Evolutionary conservation across 2,113 vertebrate genomes (phyloP), one percentile per base, ranked within the genome.

Genomic region (Callipepla squamata): DNA sequence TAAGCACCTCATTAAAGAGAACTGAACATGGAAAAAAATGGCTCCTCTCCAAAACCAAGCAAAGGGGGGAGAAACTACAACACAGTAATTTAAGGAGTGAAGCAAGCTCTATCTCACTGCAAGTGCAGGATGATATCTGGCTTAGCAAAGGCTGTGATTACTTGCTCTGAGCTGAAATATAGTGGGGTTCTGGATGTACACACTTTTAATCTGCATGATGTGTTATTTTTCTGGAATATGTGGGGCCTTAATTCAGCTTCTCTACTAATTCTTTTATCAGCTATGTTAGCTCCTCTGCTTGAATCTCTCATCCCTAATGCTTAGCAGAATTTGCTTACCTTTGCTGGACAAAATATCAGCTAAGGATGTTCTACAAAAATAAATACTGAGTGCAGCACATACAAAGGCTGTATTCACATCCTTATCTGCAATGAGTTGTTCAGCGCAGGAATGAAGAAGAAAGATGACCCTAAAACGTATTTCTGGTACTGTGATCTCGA

Each of bases 1-100:
- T 90, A 92, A 95, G 92, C 80, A 95, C 82, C 94, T 96, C 94
- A 90, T 95, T 95, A 96, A 95, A 95, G 38, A 66, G 85, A 88
- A 68, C 18, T 16, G 80, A 94, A 55, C 80, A 72, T 1, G 8
- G 7, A 95, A 95, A 90, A 85, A 92, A 95, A 95, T 90, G 76
- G 77, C 85, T 95, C 87, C 87, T 84, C 85, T 96, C 92, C 93
- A 90, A 94, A 96, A 93, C 80, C 95, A 95, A 95, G 90, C 65
- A 68, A 85, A 93, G 76, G 51, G 51, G 15, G 85, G 77, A 94
- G 76, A 88, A 96, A 88, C 44, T 92, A 73, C 87, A 79, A n/a
- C 12, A 40, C 80, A 58, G 74, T 78, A 93, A 92, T 86, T 94
- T 91, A 93, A 90, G 62, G 79, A 85, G 57, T 53, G 85, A 86